A percentile compares a stretch with the other conserved stretches of the same genome.
phyloP scores from a whole-genome alignment of 2,797 vertebrate species.

The Lepus oiostolus region DNA sequence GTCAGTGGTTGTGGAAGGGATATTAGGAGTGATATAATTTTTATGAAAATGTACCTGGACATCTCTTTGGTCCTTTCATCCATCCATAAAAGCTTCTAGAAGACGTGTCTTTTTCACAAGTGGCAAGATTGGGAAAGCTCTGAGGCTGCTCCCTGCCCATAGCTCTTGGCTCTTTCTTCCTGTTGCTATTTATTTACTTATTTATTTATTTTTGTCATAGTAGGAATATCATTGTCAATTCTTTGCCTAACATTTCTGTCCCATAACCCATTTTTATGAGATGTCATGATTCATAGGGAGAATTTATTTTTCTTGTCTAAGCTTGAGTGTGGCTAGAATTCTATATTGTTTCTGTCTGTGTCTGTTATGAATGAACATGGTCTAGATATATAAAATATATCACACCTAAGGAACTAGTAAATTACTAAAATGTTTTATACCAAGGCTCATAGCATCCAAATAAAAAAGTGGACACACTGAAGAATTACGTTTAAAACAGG shows the following conservation, averaged over 20 bases:
- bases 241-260: conserved; percentile 4
- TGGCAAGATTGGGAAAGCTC: conserved; percentile 54
- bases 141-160: not conserved
- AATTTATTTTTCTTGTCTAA: conserved; percentile 63
- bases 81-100: conserved; percentile 38
- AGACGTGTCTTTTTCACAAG: conserved; percentile 11
- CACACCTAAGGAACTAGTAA: not conserved
- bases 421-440: not conserved
- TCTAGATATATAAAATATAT: not conserved
- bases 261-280: not conserved
- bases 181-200: not conserved
- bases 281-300: not conserved
- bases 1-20: not conserved
- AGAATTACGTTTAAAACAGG: conserved; percentile 83
- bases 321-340: not conserved
- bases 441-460: conserved; percentile 53
- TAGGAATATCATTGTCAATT: not conserved
- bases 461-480: not conserved
- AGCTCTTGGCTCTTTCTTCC: not conserved
- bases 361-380: not conserved
- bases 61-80: not conserved
- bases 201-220: not conserved
- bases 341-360: not conserved
- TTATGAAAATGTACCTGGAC: conserved; percentile 33
- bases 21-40: conserved; percentile 51